phyloP scores from a whole-genome alignment of 2,888 invertebrate species.

The Lasioglossum villosulum region DNA sequence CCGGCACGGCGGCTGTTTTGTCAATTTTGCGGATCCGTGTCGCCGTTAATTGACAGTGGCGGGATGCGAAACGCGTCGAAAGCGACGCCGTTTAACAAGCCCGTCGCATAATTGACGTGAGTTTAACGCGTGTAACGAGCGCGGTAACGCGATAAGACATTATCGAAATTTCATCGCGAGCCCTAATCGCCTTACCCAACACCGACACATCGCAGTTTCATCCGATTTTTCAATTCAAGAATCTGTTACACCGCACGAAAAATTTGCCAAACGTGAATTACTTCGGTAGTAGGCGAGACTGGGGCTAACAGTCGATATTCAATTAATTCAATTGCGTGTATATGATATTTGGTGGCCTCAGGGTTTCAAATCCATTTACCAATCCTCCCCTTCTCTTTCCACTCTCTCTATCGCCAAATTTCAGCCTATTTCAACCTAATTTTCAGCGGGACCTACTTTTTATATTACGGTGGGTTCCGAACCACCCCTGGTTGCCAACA shows the following conservation, averaged over 20 bases:
- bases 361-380: too few species aligned
- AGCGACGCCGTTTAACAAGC: constrained; percentile 31
- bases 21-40: constrained; percentile 20
- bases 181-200: constrained; percentile 35
- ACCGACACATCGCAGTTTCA: constrained; percentile 8
- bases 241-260: not conserved
- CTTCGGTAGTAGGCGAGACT: not conserved
- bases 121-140: constrained; percentile 29
- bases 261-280: not conserved
- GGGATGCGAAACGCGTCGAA: constrained; percentile 12
- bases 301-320: too few species aligned
- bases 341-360: too few species aligned
- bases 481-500: too few species aligned
- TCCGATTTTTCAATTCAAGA: constrained; percentile 22
- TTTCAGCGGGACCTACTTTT: too few species aligned
- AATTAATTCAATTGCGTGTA: too few species aligned
- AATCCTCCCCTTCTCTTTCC: too few species aligned
- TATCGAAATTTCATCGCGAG: constrained; percentile 48
- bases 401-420: too few species aligned
- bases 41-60: constrained; percentile 6
- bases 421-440: too few species aligned
- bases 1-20: constrained; percentile 13
- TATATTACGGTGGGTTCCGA: too few species aligned
- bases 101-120: constrained; percentile 35
- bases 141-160: constrained; percentile 42